phyloP scores from a whole-genome alignment of 2,888 invertebrate species.

The Archips crataeganus region DNA sequence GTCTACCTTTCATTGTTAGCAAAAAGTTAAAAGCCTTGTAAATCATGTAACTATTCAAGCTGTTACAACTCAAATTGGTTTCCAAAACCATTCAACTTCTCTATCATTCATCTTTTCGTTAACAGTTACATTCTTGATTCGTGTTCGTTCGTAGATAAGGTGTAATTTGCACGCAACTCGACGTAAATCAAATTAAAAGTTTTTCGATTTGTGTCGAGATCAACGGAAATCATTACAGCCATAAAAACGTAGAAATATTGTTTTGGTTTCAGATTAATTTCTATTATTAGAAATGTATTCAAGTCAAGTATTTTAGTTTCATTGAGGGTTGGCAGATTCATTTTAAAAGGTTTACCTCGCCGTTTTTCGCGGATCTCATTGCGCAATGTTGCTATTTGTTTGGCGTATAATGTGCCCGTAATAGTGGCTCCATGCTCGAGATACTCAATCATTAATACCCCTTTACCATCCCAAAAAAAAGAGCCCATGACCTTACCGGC shows the following conservation, averaged over 20 bases:
- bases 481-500: too few species aligned
- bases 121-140: conserved; percentile 39
- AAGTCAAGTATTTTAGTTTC: too few species aligned
- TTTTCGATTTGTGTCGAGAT: conserved; percentile 58
- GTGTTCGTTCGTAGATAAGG: conserved; percentile 51
- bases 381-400: too few species aligned
- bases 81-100: conserved; percentile 20
- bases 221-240: conserved; percentile 20
- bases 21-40: neutral
- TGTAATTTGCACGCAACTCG: conserved; percentile 55
- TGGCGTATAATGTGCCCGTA: too few species aligned
- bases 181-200: conserved; percentile 60
- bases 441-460: too few species aligned
- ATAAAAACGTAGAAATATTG: conserved; percentile 1
- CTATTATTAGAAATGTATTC: neutral
- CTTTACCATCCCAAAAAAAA: too few species aligned
- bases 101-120: conserved; percentile 29
- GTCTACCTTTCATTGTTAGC: neutral
- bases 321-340: too few species aligned
- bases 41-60: neutral
- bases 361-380: too few species aligned
- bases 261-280: neutral
- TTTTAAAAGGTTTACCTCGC: too few species aligned
- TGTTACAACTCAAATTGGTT: conserved; percentile 14
- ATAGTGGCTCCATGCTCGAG: too few species aligned